Percentiles rank a stretch among this genome's conserved stretches.
Evolutionary conservation across 2,113 vertebrate species (phyloP).

Genomic region (Myotis davidii): DNA sequence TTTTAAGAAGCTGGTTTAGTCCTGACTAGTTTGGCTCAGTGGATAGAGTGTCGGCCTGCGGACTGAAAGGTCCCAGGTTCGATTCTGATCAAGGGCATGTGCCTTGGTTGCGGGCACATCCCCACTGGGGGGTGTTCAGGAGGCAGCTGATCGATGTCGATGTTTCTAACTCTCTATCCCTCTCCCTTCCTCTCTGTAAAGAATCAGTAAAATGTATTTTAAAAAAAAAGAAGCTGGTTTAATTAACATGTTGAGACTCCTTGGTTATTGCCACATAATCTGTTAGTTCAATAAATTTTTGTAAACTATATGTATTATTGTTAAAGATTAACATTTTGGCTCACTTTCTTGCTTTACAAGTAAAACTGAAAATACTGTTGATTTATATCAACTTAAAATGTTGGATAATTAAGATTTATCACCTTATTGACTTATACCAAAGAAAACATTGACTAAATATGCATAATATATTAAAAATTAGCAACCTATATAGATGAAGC

Average conservation of each 20-base stretch:
- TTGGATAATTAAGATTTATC: conserved; percentile 6
- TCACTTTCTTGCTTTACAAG: conserved; percentile 58
- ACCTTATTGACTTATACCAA: conserved; percentile 1
- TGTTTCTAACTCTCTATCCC: no score
- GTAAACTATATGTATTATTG: background rate
- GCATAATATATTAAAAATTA: conserved; percentile 5
- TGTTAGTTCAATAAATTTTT: conserved; percentile 22
- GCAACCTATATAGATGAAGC: conserved; percentile 4
- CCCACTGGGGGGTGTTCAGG: no score
- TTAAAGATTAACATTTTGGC: conserved; percentile 34
- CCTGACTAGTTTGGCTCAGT: no score
- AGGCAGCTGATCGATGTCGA: no score
- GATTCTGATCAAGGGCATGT: no score
- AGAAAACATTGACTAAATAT: background rate
- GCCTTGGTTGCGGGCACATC: no score
- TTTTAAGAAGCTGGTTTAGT: conserved; percentile 27
- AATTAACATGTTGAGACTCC: conserved; percentile 13
- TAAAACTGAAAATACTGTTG: conserved; percentile 2
- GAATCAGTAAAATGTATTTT: no score
- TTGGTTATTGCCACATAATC: background rate
- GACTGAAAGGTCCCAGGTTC: no score
- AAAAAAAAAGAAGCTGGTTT: background rate
- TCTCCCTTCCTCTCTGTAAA: no score
- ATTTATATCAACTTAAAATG: conserved; percentile 42
- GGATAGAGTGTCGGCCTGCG: no score